Evolutionary conservation across 2,888 invertebrate species (phyloP).

Genomic region (Bellardia bayeri): DNA sequence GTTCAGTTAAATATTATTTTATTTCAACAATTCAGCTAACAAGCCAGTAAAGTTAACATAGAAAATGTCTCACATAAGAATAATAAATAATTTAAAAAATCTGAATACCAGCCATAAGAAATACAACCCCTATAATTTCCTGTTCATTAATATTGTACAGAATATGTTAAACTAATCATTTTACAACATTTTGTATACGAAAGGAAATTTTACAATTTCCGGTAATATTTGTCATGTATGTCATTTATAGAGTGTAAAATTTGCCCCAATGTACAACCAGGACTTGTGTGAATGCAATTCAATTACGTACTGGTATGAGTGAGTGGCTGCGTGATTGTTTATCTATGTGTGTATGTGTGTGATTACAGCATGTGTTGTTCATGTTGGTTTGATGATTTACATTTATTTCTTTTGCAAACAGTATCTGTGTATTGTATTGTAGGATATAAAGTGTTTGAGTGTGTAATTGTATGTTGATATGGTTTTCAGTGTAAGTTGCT

Average conservation of each 20-base stretch:
- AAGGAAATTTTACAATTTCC: conserved; percentile 56
- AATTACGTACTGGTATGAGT: neutral
- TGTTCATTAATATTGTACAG: conserved; percentile 19
- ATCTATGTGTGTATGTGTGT: neutral
- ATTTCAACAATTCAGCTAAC: too few species aligned
- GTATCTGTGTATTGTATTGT: neutral
- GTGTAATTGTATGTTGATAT: neutral
- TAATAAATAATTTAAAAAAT: neutral
- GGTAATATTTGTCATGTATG: conserved; percentile 46
- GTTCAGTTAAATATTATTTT: neutral
- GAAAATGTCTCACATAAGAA: neutral
- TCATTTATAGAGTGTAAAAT: conserved; percentile 48
- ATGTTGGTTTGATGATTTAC: conserved; percentile 16
- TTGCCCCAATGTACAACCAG: neutral
- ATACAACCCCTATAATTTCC: conserved; percentile 25
- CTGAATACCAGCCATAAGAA: neutral
- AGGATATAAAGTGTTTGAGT: neutral
- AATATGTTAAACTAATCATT: conserved; percentile 8
- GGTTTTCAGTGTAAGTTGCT: neutral
- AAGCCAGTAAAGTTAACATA: too few species aligned
- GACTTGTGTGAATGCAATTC: conserved; percentile 37
- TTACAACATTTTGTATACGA: conserved; percentile 15
- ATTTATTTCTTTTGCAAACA: conserved; percentile 28
- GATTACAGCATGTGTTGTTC: neutral
- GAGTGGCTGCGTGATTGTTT: neutral